Evolutionary conservation across 2,113 vertebrate species (phyloP).

Genomic region (Oncorhynchus clarkii): DNA sequence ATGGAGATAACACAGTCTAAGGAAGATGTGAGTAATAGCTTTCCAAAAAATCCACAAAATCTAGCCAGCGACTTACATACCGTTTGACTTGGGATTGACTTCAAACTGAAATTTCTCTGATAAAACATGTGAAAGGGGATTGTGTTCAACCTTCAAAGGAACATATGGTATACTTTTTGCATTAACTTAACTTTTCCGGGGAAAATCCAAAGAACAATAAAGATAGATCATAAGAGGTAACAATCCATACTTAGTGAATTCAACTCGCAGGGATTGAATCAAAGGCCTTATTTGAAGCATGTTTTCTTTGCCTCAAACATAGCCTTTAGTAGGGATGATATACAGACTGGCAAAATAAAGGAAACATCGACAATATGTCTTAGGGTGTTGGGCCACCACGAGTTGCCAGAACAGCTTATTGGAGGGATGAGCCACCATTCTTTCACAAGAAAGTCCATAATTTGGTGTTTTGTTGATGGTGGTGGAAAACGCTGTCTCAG

Average conservation of each 20-base stretch:
- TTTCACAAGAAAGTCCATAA: no score
- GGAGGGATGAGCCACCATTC: no score
- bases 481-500: no score
- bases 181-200: not conserved
- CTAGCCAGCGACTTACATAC: not conserved
- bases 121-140: not conserved
- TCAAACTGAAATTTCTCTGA: not conserved
- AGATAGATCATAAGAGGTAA: slow-evolving; percentile 2
- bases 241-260: not conserved
- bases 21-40: not conserved
- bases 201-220: not conserved
- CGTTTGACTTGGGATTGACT: not conserved
- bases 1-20: not conserved
- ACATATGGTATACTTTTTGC: not conserved
- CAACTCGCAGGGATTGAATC: not conserved
- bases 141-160: not conserved
- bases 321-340: no score
- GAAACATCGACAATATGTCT: no score
- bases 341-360: no score
- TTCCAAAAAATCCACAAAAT: not conserved
- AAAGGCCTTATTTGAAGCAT: not conserved
- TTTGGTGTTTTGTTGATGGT: no score
- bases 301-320: no score
- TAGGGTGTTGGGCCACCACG: no score
- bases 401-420: no score